A percentile compares a stretch with the other conserved stretches of the same genome.
phyloP scores from a whole-genome alignment of 2,888 invertebrate species.

The Drosophila sordidula region DNA sequence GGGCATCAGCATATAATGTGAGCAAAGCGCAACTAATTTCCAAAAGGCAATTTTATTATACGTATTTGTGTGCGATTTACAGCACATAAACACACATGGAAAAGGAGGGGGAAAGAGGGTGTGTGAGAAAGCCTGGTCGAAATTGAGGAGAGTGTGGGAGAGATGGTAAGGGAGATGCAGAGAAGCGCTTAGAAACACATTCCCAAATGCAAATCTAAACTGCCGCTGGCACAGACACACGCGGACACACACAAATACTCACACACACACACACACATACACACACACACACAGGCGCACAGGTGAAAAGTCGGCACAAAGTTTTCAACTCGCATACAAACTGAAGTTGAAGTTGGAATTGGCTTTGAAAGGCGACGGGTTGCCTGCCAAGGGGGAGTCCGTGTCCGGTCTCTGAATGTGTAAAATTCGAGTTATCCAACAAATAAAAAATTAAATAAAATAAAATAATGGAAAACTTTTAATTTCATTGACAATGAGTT shows the following conservation, averaged over 20 bases:
- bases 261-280: constrained; percentile 22
- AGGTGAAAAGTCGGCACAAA: constrained; percentile 58
- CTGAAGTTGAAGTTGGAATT: constrained; percentile 66
- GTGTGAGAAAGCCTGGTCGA: not conserved
- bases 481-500: constrained; percentile 73
- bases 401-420: constrained; percentile 2
- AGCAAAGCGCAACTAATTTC: constrained; percentile 75
- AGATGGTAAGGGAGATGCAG: not conserved
- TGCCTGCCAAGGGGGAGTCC: not conserved
- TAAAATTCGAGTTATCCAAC: constrained; percentile 31
- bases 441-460: constrained; percentile 13
- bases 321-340: constrained; percentile 56
- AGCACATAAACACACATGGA: constrained; percentile 29
- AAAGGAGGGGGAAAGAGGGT: constrained; percentile 4
- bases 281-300: constrained; percentile 17
- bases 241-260: constrained; percentile 2
- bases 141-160: not conserved
- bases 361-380: constrained; percentile 41
- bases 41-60: constrained; percentile 74
- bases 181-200: constrained; percentile 58
- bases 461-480: constrained; percentile 54
- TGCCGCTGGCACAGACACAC: constrained; percentile 46
- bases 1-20: constrained; percentile 51
- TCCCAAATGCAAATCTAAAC: constrained; percentile 76
- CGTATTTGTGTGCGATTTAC: constrained; percentile 44